A percentile compares a stretch with the other conserved stretches of the same genome.
Conservation (phyloP, 2,113 vertebrate genomes). For the Psilopogon haemacephalus region DNA sequence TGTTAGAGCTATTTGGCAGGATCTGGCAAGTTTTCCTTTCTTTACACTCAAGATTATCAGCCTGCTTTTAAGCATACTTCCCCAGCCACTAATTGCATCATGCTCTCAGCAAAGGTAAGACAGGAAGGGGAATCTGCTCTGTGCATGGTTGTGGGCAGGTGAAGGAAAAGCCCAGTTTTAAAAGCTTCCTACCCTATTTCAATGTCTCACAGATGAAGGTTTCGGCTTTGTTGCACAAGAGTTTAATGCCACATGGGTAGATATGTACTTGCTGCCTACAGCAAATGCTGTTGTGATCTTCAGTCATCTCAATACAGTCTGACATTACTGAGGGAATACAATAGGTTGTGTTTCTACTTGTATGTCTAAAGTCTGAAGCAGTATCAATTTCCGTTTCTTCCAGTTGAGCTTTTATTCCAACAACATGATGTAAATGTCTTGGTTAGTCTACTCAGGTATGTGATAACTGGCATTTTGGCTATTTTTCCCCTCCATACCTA, state of each 20-base stretch:
- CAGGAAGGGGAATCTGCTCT: not conserved
- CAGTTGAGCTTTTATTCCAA: not conserved
- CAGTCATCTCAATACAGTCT: rapidly evolving
- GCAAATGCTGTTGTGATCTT: not conserved
- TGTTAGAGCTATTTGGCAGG: not conserved
- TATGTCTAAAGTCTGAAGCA: not conserved
- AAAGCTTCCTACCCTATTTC: not conserved
- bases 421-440: not conserved
- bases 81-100: not conserved
- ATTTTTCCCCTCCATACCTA: not conserved
- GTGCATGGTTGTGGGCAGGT: not conserved
- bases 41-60: not conserved
- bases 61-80: conserved; percentile 18
- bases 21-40: not conserved
- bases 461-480: not conserved
- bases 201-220: not conserved
- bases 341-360: not conserved
- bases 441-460: not conserved
- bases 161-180: not conserved
- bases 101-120: not conserved
- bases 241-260: not conserved
- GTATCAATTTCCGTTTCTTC: not conserved
- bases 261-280: not conserved
- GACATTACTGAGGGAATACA: not conserved
- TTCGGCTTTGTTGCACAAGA: not conserved